phyloP scores from a whole-genome alignment of 1,140 invertebrate genomes.

The Stenopsyche tienmushanensis region DNA sequence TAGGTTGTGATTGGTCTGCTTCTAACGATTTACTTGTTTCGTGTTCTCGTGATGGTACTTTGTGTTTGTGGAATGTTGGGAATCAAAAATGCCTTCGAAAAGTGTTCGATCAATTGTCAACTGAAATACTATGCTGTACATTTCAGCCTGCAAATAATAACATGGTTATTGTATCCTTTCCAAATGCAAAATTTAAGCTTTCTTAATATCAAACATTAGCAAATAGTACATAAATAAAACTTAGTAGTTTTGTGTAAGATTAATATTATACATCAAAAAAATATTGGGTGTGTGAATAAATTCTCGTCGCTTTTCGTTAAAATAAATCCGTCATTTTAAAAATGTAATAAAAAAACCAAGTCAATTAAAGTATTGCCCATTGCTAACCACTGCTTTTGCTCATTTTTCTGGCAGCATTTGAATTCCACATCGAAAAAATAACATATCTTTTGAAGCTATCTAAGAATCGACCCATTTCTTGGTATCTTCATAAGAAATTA shows the following conservation, averaged over 20 bases:
- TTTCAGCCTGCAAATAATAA: slow-evolving; percentile 90
- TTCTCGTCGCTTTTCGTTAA: too few relatives aligned
- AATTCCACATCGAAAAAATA: too few relatives aligned
- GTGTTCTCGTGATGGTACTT: slow-evolving; percentile 72
- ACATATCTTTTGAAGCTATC: too few relatives aligned
- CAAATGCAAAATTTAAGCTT: background rate
- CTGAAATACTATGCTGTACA: slow-evolving; percentile 68
- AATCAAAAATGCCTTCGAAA: slow-evolving; percentile 65
- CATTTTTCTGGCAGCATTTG: too few relatives aligned
- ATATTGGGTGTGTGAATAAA: too few relatives aligned
- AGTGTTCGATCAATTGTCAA: slow-evolving; percentile 63
- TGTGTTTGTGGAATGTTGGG: slow-evolving; percentile 72
- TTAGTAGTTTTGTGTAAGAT: background rate
- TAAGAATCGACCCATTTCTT: too few relatives aligned
- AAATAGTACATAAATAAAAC: background rate
- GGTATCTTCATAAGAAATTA: too few relatives aligned
- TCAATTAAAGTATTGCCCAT: too few relatives aligned
- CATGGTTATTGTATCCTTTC: slow-evolving; percentile 77
- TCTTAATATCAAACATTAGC: background rate
- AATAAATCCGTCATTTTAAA: too few relatives aligned
- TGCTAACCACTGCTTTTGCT: too few relatives aligned
- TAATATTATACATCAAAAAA: background rate
- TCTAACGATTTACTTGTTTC: slow-evolving; percentile 84
- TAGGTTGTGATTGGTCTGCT: slow-evolving; percentile 81
- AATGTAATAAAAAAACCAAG: too few relatives aligned